Evolutionary conservation across 2,113 vertebrate species (phyloP), one percentile per base, ranked within the genome.

Genomic region (Trichechus manatus): DNA sequence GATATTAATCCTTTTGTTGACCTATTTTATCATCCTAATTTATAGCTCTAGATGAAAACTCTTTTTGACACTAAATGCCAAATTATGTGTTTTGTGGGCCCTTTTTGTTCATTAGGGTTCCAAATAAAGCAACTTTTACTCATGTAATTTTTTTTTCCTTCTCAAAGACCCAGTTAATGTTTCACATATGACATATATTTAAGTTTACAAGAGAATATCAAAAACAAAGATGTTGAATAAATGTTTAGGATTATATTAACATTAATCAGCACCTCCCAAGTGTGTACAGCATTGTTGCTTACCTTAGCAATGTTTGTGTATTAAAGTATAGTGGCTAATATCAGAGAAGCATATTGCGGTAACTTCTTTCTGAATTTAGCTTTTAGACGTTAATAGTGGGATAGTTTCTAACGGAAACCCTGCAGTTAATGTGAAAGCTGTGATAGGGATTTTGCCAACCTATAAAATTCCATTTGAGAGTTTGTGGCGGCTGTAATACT

Each of bases 1-100:
- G 39, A 91, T 94, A 53, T 31, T 92, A 78, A 53, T 96, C 47
- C 31, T 88, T 89, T 89, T 81, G 15, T 74, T 96, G 68, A 53
- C 1, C 36, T 89, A 39, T 44, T 83, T 91, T 59, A 50, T 91
- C 13, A 20, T 61, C 42, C 3, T 44, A 1, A 50, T 74, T 29
- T 83, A 39, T 56, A 80, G 36, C 4, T 3, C 42, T 33, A 80
- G 3, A 11, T 61, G 20, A 91, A 87, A 93, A 42, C 10, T 23
- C 31, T 82, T 93, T 72, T 82, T 50, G 36, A 94, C 3, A 85
- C 15, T 93, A 80, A 87, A 11, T 93, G 14, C 20, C 47, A 88
- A 70, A 44, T 15, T 86, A 7, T 64, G 1, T 42, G 20, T 70
- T 94, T 63, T 85, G 59, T 87, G 19, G 74, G n/a, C 86, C 0